These are phyloP conservation scores for Conomelus anceps DNA, from an alignment of 2,888 invertebrate species.

Conservation along the genomic window DNA sequence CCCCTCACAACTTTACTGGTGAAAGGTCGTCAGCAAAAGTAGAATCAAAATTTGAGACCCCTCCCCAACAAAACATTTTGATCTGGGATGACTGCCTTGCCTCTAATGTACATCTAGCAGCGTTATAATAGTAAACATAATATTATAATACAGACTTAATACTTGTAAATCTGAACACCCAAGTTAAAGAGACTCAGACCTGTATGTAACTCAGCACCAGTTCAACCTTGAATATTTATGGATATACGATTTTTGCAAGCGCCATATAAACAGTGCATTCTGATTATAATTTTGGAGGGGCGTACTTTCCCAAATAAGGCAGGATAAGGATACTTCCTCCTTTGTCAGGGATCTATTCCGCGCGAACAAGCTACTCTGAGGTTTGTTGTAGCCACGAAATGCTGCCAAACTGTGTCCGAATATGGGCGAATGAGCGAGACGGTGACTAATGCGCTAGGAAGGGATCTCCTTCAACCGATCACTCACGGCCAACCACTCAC, in stretches of 20 bases:
- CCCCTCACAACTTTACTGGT: too few relatives aligned
- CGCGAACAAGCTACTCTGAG: neutral
- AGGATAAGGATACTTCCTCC: neutral
- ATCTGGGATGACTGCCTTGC: too few relatives aligned
- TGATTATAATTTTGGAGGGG: neutral
- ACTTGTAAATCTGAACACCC: too few relatives aligned
- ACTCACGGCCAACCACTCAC: neutral
- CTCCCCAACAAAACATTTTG: too few relatives aligned
- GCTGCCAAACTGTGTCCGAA: neutral
- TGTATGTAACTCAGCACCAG: neutral
- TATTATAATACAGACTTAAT: too few relatives aligned
- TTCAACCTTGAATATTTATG: neutral
- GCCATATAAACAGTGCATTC: neutral
- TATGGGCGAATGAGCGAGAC: neutral
- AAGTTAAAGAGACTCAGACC: too few relatives aligned
- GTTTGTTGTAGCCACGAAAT: neutral
- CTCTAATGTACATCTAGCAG: too few relatives aligned
- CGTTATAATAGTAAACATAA: too few relatives aligned
- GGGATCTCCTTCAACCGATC: neutral
- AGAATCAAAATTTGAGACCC: too few relatives aligned
- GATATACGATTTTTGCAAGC: neutral
- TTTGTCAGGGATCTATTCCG: neutral
- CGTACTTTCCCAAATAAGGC: neutral
- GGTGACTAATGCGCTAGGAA: neutral
- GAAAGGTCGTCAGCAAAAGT: too few relatives aligned